Evolutionary conservation across 2,888 invertebrate species (phyloP).

Genomic region (Alsophila aescularia): DNA sequence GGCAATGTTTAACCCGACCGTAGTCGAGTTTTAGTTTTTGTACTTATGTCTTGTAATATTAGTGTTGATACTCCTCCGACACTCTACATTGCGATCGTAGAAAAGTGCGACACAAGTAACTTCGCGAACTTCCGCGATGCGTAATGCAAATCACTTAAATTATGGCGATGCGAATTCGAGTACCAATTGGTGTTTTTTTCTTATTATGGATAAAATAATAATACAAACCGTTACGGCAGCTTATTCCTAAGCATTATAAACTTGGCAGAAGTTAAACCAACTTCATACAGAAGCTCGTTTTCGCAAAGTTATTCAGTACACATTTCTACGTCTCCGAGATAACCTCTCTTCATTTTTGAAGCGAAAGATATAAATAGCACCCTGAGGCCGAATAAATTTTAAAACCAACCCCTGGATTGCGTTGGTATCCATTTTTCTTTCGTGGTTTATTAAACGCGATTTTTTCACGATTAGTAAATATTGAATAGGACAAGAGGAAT

Average conservation of each 20-base stretch:
- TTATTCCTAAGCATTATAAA: neutral
- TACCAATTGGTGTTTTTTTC: too few species aligned
- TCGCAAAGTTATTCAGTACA: slow-evolving; percentile 66
- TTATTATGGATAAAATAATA: too few species aligned
- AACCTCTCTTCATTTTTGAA: slow-evolving; percentile 82
- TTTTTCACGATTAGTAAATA: slow-evolving; percentile 8
- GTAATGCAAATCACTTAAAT: too few species aligned
- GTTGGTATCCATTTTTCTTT: slow-evolving; percentile 28
- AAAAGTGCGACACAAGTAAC: too few species aligned
- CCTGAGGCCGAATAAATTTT: slow-evolving; percentile 78
- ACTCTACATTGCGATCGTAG: too few species aligned
- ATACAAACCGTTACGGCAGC: too few species aligned
- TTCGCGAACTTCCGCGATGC: too few species aligned
- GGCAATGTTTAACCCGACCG: too few species aligned
- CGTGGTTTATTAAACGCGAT: slow-evolving; percentile 30
- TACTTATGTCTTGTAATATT: too few species aligned
- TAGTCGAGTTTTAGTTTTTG: too few species aligned
- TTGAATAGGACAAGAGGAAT: neutral
- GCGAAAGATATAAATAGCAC: slow-evolving; percentile 79
- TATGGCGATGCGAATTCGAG: too few species aligned
- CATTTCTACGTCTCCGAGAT: slow-evolving; percentile 76
- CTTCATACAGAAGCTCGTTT: slow-evolving; percentile 8
- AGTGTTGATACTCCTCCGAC: too few species aligned
- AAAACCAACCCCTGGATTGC: slow-evolving; percentile 60
- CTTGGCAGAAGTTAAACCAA: slow-evolving; percentile 9